Conservation (phyloP, 2,113 vertebrate species). For the Bubalus kerabau region DNA sequence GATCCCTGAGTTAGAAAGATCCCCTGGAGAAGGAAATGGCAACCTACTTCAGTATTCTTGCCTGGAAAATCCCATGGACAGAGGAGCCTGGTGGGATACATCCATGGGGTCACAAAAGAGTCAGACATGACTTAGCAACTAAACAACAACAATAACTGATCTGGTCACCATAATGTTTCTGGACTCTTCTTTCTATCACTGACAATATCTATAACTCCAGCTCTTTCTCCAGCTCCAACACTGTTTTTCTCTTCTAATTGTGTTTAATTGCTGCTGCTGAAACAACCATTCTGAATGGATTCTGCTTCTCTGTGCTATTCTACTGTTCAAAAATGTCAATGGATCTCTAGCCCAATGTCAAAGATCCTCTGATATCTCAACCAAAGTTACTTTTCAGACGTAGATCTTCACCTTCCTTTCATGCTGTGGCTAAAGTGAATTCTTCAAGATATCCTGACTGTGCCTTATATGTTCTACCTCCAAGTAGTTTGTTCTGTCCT, state of each 20-base stretch:
- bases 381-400: background rate
- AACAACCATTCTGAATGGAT: background rate
- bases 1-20: background rate
- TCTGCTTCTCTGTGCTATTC: background rate
- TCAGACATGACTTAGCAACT: background rate
- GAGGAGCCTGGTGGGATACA: background rate
- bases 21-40: background rate
- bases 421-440: background rate
- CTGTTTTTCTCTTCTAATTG: background rate
- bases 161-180: background rate
- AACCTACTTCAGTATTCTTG: background rate
- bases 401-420: background rate
- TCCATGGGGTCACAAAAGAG: background rate
- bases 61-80: background rate
- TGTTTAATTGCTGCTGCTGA: background rate
- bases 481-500: background rate
- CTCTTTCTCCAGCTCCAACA: background rate
- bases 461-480: background rate
- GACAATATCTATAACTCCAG: background rate
- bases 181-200: background rate
- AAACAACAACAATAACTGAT: background rate
- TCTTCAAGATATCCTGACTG: background rate
- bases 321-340: background rate
- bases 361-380: background rate
- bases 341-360: background rate